Percentiles rank a stretch among this genome's conserved stretches.
Evolutionary conservation across 1,140 invertebrate species (phyloP).

Genomic region (Rhizoglyphus robini): DNA sequence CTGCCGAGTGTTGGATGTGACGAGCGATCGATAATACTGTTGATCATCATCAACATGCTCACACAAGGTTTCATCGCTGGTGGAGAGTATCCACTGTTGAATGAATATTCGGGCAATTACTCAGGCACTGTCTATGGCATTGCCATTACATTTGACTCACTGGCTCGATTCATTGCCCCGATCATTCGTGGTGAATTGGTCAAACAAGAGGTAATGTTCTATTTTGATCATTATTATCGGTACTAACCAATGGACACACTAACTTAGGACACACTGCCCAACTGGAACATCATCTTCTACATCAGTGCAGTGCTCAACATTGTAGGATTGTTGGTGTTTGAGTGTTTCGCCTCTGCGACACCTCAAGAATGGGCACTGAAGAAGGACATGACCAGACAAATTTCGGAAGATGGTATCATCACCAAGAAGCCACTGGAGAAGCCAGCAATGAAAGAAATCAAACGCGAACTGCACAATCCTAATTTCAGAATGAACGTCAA

Average conservation of each 20-base stretch:
- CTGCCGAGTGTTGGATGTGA: slow-evolving; percentile 23
- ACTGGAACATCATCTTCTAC: slow-evolving; percentile 62
- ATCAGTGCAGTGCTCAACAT: slow-evolving; percentile 53
- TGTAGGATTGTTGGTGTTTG: slow-evolving; percentile 50
- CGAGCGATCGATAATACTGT: slow-evolving; percentile 15
- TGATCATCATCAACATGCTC: slow-evolving; percentile 24
- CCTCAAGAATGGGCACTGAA: slow-evolving; percentile 18
- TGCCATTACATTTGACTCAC: slow-evolving; percentile 42
- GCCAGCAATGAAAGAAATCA: slow-evolving; percentile 8
- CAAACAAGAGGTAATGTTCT: neutral
- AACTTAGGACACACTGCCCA: slow-evolving; percentile 39
- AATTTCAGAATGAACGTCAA: slow-evolving; percentile 1
- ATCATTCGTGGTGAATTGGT: slow-evolving; percentile 39
- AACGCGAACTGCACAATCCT: slow-evolving; percentile 9
- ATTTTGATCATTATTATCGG: slow-evolving; percentile 9
- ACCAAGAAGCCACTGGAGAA: neutral
- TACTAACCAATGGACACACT: neutral
- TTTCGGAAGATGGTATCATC: neutral
- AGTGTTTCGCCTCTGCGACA: slow-evolving; percentile 28
- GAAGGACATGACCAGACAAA: neutral
- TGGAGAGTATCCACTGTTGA: slow-evolving; percentile 29
- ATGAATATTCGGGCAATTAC: slow-evolving; percentile 60
- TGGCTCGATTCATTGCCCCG: slow-evolving; percentile 32
- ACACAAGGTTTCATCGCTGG: slow-evolving; percentile 24
- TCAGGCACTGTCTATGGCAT: slow-evolving; percentile 52